A percentile compares a stretch with the other conserved stretches of the same genome.
Evolutionary conservation across 2,797 vertebrate genomes (phyloP).

Genomic region (Nothura maculosa): DNA sequence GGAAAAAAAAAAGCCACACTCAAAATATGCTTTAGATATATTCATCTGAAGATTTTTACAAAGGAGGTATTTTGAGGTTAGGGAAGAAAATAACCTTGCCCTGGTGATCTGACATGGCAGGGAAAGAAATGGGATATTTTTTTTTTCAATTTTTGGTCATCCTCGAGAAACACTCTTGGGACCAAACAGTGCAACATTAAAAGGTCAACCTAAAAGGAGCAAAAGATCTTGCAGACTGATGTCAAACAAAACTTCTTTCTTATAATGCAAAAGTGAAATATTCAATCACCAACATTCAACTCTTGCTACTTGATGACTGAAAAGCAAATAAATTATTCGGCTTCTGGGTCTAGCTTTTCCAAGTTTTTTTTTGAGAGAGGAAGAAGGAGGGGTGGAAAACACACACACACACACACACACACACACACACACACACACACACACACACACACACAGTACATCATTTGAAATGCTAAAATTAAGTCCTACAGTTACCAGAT

Average conservation of each 20-base stretch:
- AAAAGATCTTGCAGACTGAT: neutral
- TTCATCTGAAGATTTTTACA: neutral
- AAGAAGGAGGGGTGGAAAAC: no score
- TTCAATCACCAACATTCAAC: neutral
- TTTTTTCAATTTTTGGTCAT: neutral
- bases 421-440: no score
- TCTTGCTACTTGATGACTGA: neutral
- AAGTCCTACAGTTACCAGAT: neutral
- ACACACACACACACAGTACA: neutral
- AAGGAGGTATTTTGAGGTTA: neutral
- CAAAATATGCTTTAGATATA: neutral
- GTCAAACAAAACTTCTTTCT: neutral
- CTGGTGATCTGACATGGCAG: neutral
- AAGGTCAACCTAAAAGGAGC: neutral
- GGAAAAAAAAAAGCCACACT: neutral
- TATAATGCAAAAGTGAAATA: neutral
- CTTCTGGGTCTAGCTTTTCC: neutral
- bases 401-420: no score
- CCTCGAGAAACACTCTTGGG: neutral
- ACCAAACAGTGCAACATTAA: slow-evolving; percentile 6
- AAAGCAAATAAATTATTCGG: neutral
- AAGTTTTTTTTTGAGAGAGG: no score
- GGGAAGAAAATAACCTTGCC: neutral
- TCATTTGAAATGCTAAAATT: neutral
- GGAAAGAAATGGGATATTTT: neutral